Evolutionary conservation across 2,888 invertebrate genomes (phyloP).

Genomic region (Drosophila anomalipes): DNA sequence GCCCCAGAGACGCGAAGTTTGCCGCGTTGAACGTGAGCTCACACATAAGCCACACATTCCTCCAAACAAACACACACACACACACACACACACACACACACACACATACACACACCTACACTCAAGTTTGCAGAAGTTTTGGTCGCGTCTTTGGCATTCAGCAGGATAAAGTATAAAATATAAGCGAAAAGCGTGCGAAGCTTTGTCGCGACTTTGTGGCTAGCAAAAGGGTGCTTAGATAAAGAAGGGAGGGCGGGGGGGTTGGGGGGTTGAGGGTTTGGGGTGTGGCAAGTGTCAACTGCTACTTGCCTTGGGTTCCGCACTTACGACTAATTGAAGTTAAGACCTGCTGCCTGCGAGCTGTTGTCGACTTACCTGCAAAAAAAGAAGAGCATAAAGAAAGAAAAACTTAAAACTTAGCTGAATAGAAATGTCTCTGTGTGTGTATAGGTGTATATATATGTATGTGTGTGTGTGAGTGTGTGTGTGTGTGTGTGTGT

Average conservation of each 20-base stretch:
- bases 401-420: slow-evolving; percentile 12
- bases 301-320: slow-evolving; percentile 46
- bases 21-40: slow-evolving; percentile 35
- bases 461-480: not conserved
- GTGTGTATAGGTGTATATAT: not conserved
- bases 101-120: slow-evolving; percentile 5
- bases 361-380: slow-evolving; percentile 66
- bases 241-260: not conserved
- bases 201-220: slow-evolving; percentile 21
- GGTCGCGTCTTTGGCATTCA: slow-evolving; percentile 23
- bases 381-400: slow-evolving; percentile 26
- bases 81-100: slow-evolving; percentile 4
- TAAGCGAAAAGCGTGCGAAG: slow-evolving; percentile 60
- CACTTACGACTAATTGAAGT: slow-evolving; percentile 82
- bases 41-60: slow-evolving; percentile 13
- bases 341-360: slow-evolving; percentile 48
- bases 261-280: not conserved
- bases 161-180: slow-evolving; percentile 62
- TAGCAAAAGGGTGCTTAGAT: not conserved
- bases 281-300: slow-evolving; percentile 29
- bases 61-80: not conserved
- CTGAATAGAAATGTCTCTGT: not conserved
- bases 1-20: slow-evolving; percentile 53
- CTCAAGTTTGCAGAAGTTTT: slow-evolving; percentile 30
- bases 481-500: too few relatives aligned